Evolutionary conservation across 2,113 vertebrate species (phyloP).

Genomic region (Pachyramphus minor): DNA sequence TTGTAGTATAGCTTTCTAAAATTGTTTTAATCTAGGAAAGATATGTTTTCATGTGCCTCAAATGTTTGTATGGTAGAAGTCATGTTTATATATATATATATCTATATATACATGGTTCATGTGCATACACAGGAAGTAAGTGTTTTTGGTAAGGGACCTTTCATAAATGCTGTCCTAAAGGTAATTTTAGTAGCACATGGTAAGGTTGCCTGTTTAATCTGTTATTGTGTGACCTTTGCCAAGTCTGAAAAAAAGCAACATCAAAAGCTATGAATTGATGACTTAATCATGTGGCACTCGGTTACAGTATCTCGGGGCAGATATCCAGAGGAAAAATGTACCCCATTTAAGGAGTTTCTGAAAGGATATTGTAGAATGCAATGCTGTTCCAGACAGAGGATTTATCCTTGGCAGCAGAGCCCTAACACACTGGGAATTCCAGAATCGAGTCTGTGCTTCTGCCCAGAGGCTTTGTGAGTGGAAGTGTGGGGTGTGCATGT

Average conservation of each 20-base stretch:
- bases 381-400: not conserved
- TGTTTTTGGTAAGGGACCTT: not conserved
- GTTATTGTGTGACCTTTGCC: not conserved
- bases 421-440: not conserved
- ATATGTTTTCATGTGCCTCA: not conserved
- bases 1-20: not conserved
- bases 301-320: not conserved
- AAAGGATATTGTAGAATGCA: not conserved
- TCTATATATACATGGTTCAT: accelerated
- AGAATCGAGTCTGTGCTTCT: accelerated
- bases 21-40: not conserved
- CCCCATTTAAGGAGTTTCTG: not conserved
- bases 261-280: not conserved
- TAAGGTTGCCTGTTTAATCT: not conserved
- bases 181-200: not conserved
- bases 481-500: accelerated
- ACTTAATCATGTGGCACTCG: not conserved
- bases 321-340: not conserved
- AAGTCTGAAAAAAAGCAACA: not conserved
- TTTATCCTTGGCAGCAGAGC: not conserved
- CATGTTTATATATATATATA: not conserved
- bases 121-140: not conserved
- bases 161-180: not conserved
- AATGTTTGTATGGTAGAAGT: not conserved
- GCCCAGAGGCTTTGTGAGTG: not conserved